Evolutionary conservation across 2,113 vertebrate genomes (phyloP).

Genomic region (Silurus asotus): DNA sequence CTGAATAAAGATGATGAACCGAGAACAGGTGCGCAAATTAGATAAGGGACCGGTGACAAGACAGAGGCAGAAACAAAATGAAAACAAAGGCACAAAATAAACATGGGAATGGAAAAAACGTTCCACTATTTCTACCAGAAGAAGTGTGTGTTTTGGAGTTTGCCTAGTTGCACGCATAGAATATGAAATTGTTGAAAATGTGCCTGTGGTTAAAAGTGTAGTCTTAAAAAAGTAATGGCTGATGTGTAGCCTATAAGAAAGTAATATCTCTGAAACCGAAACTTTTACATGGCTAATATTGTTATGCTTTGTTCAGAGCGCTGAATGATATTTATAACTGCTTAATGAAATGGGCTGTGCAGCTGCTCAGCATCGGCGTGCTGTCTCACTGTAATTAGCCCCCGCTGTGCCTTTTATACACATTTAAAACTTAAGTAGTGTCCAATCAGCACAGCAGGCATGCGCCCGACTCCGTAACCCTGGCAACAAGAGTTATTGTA

Average conservation of each 20-base stretch:
- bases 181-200: not conserved
- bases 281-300: not conserved
- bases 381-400: constrained; percentile 30
- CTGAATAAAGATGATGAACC: not conserved
- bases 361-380: constrained; percentile 3
- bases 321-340: not conserved
- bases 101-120: not conserved
- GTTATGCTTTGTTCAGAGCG: not conserved
- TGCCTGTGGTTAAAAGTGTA: not conserved
- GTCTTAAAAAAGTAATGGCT: not conserved
- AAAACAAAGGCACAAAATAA: not conserved
- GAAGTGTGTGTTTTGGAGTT: not conserved
- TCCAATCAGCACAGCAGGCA: constrained; percentile 39
- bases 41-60: not conserved
- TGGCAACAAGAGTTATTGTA: constrained; percentile 31
- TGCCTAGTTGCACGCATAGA: not conserved
- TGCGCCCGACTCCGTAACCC: constrained; percentile 12
- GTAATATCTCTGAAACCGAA: not conserved
- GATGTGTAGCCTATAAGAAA: not conserved
- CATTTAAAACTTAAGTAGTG: constrained; percentile 23
- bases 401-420: constrained; percentile 30
- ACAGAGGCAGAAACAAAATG: not conserved
- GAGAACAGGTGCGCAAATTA: not conserved
- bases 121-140: not conserved
- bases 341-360: constrained; percentile 4